phyloP scores from a whole-genome alignment of 2,888 invertebrate species.

The Orgyia antiqua region DNA sequence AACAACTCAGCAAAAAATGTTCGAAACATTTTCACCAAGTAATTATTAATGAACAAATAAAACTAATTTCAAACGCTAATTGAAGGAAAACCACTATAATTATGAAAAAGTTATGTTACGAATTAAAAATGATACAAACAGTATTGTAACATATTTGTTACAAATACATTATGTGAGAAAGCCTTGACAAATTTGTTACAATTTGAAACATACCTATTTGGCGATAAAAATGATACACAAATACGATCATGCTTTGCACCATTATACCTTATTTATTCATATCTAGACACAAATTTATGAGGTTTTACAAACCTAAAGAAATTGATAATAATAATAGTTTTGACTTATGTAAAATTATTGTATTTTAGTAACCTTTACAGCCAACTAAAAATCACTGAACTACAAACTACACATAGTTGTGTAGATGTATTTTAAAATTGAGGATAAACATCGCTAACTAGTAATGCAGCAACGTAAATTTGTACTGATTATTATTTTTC shows the following conservation, averaged over 20 bases:
- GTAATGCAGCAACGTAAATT: conserved; percentile 48
- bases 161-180: conserved; percentile 21
- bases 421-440: conserved; percentile 32
- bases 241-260: conserved; percentile 53
- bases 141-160: no score
- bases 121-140: no score
- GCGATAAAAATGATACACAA: conserved; percentile 32
- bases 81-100: no score
- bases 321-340: conserved; percentile 29
- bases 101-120: no score
- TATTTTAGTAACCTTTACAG: conserved; percentile 36
- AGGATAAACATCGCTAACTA: conserved; percentile 43
- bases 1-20: no score
- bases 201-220: conserved; percentile 24
- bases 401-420: conserved; percentile 36
- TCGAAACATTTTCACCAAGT: no score
- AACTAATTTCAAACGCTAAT: no score
- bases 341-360: conserved; percentile 35
- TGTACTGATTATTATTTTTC: no score
- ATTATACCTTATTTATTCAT: conserved; percentile 51
- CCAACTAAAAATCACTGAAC: conserved; percentile 42
- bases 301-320: conserved; percentile 44
- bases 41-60: no score
- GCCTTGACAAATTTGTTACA: conserved; percentile 21
- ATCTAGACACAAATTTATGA: conserved; percentile 44